phyloP scores from a whole-genome alignment of 1,140 invertebrate genomes.

The Metaphire vulgaris region DNA sequence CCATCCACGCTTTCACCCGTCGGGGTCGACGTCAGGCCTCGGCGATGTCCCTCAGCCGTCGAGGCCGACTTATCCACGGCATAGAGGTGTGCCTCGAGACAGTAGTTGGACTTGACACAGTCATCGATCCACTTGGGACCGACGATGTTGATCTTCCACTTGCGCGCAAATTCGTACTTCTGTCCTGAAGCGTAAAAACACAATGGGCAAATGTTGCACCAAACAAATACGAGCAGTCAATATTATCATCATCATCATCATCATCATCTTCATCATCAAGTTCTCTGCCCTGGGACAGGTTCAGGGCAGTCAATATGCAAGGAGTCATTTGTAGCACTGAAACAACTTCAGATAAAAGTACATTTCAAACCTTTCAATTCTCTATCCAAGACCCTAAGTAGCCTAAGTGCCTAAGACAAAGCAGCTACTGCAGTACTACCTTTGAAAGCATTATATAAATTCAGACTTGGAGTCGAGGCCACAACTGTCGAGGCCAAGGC shows the following conservation, averaged over 20 bases:
- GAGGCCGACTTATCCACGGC: constrained; percentile 49
- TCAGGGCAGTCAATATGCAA: too few relatives aligned
- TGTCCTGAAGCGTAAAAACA: constrained; percentile 35
- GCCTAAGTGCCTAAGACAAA: too few relatives aligned
- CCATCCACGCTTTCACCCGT: constrained; percentile 30
- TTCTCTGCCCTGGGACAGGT: too few relatives aligned
- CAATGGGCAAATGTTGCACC: background rate
- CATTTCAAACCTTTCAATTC: too few relatives aligned
- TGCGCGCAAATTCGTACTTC: constrained; percentile 71
- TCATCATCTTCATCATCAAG: background rate
- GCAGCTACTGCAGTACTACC: too few relatives aligned
- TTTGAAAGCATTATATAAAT: too few relatives aligned
- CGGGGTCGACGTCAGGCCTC: constrained; percentile 42
- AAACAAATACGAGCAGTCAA: background rate
- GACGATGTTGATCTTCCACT: constrained; percentile 68
- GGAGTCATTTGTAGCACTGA: too few relatives aligned
- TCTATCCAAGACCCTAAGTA: too few relatives aligned
- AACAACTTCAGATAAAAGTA: too few relatives aligned
- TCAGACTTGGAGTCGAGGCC: too few relatives aligned
- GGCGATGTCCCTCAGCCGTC: constrained; percentile 12
- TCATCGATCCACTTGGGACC: constrained; percentile 70
- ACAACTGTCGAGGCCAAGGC: too few relatives aligned
- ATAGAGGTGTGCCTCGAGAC: constrained; percentile 64
- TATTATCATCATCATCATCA: background rate
- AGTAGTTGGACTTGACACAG: constrained; percentile 65